Base-by-base conservation (phyloP, 2,888 invertebrate species). In the Trissonchulus sp. region DNA sequence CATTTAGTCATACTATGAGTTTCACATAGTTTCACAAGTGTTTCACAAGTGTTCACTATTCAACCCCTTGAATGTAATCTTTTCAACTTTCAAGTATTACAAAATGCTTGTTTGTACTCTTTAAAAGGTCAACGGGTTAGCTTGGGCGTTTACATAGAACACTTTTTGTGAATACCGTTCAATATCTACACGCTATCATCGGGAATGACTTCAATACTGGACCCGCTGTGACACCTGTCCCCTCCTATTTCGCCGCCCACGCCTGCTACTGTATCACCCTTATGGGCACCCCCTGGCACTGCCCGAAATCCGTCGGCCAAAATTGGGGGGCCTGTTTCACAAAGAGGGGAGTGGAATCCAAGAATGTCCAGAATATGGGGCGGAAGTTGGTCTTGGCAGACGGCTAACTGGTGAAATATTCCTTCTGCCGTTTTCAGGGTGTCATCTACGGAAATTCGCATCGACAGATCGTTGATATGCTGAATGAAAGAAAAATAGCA, bases 381-480 rank as follows among this genome's bases (percentile, higher is more conserved):
- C 1, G 82, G 82, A 28, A 82, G 79, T 69, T 80, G 80, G 78
- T 82, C 80, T 72, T 84, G 84, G 35, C 81, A 81, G 37, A 83
- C 84, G 0, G 83, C 81, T 48, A 98, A 88, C 85, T 98, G 97
- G 80, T 91, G 89, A 86, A 91, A 96, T 80, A 98, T 94, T 8
- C 92, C 93, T 86, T 98, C 97, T 0, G 97, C 96, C 77, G 90
- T 90, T 80, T 91, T 90, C 34, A 98, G 86, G 72, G 92, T 91
- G 79, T 90, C 89, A 77, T 92, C 90, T 8, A 98, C 88, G 82
- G 95, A 91, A 72, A 98, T 90, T 78, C 91, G 90, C 85, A 92
- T 90, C 18, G 93, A 92, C 78, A 98, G 87, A 84, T 98, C 97
- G 86, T 99, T 99, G 78, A 98, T 92, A 84, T 98, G 95, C 93